Evolutionary conservation across 2,113 vertebrate species (phyloP).

Genomic region (Podocnemis expansa): DNA sequence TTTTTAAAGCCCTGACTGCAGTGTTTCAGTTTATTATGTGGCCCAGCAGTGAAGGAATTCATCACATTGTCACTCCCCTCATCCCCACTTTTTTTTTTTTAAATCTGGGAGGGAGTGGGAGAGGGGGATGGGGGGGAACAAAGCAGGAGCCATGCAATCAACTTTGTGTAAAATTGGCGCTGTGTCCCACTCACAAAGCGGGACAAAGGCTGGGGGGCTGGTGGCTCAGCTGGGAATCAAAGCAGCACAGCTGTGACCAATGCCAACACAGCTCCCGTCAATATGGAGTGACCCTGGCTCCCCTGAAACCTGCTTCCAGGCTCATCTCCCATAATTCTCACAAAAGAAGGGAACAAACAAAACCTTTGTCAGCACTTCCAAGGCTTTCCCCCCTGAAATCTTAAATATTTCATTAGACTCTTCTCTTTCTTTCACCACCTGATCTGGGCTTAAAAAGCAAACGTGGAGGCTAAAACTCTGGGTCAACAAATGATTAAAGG

Average conservation of each 20-base stretch:
- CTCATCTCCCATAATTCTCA: slow-evolving; percentile 81
- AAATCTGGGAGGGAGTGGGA: background rate
- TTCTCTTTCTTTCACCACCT: slow-evolving; percentile 56
- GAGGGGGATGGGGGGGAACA: slow-evolving; percentile 67
- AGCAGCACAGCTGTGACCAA: slow-evolving; percentile 90
- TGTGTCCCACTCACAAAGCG: slow-evolving; percentile 81
- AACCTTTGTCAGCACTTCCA: slow-evolving; percentile 84
- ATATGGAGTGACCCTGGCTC: slow-evolving; percentile 88
- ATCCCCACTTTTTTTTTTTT: background rate
- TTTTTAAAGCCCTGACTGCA: slow-evolving; percentile 13
- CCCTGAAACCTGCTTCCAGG: slow-evolving; percentile 76
- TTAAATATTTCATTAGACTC: slow-evolving; percentile 91
- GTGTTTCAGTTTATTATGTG: slow-evolving; percentile 61
- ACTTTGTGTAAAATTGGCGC: slow-evolving; percentile 85
- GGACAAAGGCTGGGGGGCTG: slow-evolving; percentile 88
- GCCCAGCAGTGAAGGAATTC: slow-evolving; percentile 78
- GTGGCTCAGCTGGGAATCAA: slow-evolving; percentile 83
- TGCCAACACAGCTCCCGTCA: slow-evolving; percentile 83
- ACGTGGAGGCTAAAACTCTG: slow-evolving; percentile 50
- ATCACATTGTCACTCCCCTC: slow-evolving; percentile 70
- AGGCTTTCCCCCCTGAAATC: slow-evolving; percentile 77
- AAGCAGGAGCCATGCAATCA: slow-evolving; percentile 85
- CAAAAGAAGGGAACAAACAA: slow-evolving; percentile 78
- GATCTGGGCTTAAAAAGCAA: background rate
- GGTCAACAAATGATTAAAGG: slow-evolving; percentile 76